Evolutionary conservation across 2,888 invertebrate species (phyloP).

Genomic region (Panopea generosa): DNA sequence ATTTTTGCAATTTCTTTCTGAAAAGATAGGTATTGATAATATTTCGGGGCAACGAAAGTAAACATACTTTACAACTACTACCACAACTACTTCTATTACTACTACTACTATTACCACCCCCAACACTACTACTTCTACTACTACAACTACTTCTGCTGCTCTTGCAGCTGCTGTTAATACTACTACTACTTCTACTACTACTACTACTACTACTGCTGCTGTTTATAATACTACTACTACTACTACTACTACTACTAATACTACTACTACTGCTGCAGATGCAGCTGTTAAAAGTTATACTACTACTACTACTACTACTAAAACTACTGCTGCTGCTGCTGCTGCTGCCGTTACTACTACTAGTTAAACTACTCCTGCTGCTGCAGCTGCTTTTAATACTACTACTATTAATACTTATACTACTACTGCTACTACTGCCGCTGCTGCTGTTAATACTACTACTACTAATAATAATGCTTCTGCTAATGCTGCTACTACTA

Average conservation of each 20-base stretch:
- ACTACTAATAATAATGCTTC: not conserved
- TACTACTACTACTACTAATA: not conserved
- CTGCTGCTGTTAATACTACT: conserved; percentile 15
- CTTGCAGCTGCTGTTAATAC: not conserved
- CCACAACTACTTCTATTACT: not conserved
- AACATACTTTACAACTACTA: conserved; percentile 7
- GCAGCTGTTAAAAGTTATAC: no score
- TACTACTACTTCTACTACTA: not conserved
- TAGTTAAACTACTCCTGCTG: conserved; percentile 2
- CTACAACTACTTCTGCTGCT: not conserved
- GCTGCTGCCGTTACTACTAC: conserved; percentile 4
- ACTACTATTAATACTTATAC: conserved; percentile 14
- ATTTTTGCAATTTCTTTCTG: no score
- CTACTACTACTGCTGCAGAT: conserved; percentile 11
- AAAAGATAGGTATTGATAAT: no score
- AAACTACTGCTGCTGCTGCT: conserved; percentile 4
- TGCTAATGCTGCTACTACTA: conserved; percentile 9
- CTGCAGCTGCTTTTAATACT: conserved; percentile 6
- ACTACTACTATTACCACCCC: not conserved
- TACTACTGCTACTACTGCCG: conserved; percentile 13
- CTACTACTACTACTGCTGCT: not conserved
- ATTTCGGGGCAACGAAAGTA: no score
- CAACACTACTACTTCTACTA: not conserved
- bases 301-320: no score
- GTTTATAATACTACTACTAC: conserved; percentile 6